A percentile compares a stretch with the other conserved stretches of the same genome.
Evolutionary conservation across 2,113 vertebrate genomes (phyloP).

Genomic region (Equus przewalskii): DNA sequence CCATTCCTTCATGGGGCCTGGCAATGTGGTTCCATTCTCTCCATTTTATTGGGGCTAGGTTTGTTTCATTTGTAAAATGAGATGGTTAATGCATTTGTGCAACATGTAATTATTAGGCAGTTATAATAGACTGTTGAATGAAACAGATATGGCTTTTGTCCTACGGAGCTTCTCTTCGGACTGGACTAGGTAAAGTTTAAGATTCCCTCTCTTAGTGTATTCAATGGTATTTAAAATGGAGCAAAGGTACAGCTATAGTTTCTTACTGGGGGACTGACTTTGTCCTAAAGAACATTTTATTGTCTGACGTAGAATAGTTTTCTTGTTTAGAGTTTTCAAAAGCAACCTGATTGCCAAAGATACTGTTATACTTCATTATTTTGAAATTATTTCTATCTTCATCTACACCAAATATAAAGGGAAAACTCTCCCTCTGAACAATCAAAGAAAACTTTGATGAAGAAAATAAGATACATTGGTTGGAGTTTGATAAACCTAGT

Average conservation of each 20-base stretch:
- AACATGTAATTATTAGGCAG: background rate
- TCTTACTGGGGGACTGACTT: background rate
- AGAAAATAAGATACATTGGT: background rate
- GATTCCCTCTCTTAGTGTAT: background rate
- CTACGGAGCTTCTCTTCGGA: background rate
- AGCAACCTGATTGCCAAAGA: background rate
- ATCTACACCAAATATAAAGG: background rate
- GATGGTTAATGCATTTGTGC: background rate
- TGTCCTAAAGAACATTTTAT: background rate
- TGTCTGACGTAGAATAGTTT: background rate
- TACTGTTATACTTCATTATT: background rate
- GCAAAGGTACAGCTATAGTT: background rate
- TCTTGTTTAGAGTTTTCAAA: background rate
- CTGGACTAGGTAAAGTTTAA: background rate
- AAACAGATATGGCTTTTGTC: background rate
- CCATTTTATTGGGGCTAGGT: background rate
- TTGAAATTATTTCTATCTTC: background rate
- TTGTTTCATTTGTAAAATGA: conserved; percentile 44
- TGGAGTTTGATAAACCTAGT: background rate
- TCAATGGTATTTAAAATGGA: background rate
- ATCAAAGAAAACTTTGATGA: background rate
- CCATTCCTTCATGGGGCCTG: background rate
- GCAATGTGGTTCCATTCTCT: background rate
- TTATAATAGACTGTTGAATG: background rate
- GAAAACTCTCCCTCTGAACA: background rate